A percentile compares a stretch with the other conserved stretches of the same genome.
These are phyloP conservation scores for Nudaria mundana DNA, from an alignment of 2,888 invertebrate species.

Conservation along the genomic window DNA sequence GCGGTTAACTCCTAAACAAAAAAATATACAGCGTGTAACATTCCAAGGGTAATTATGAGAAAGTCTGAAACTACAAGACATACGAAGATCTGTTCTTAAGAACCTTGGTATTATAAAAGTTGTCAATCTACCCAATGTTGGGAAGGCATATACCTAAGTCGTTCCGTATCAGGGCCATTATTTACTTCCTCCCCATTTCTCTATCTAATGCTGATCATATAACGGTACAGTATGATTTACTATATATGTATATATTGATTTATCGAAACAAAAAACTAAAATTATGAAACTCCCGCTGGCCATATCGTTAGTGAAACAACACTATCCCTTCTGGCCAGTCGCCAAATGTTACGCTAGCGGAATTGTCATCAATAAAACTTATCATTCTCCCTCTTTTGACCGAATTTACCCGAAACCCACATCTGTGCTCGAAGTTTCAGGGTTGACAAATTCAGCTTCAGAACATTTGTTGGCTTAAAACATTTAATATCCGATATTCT, in stretches of 20 bases:
- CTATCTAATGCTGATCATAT: neutral
- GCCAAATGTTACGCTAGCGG: slow-evolving; percentile 51
- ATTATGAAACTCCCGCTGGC: slow-evolving; percentile 38
- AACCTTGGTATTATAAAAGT: too few relatives aligned
- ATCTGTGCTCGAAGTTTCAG: slow-evolving; percentile 37
- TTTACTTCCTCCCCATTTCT: neutral
- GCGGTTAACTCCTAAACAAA: too few relatives aligned
- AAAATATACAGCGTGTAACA: too few relatives aligned
- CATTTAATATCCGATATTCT: slow-evolving; percentile 15
- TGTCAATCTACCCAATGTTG: too few relatives aligned
- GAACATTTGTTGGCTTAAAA: slow-evolving; percentile 24
- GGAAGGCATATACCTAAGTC: too few relatives aligned
- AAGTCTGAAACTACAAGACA: too few relatives aligned
- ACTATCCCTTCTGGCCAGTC: slow-evolving; percentile 51
- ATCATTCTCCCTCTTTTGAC: slow-evolving; percentile 43
- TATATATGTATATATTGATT: too few relatives aligned
- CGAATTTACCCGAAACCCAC: slow-evolving; percentile 44
- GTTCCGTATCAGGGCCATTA: too few relatives aligned
- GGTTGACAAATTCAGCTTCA: slow-evolving; percentile 28
- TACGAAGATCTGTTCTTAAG: too few relatives aligned
- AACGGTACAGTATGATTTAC: too few relatives aligned
- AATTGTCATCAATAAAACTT: slow-evolving; percentile 66
- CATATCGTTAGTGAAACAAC: slow-evolving; percentile 48
- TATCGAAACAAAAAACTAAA: slow-evolving; percentile 26
- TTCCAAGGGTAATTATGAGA: too few relatives aligned